Base-by-base conservation (phyloP, 1,140 invertebrate species). In the Drosophila leontia region DNA sequence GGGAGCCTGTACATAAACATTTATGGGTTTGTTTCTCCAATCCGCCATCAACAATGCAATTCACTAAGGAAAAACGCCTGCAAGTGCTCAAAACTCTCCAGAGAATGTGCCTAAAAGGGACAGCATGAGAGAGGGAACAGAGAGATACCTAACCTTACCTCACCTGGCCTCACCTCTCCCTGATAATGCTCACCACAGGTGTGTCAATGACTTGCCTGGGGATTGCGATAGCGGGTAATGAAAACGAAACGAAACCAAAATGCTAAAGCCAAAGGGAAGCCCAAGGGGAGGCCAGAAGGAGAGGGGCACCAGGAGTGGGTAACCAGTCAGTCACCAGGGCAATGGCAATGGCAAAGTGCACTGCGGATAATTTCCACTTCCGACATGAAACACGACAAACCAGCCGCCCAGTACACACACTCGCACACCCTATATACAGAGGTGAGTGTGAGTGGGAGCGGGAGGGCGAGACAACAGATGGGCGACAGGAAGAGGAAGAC, bases 331-430 rank as follows among this genome's bases (percentile, higher is more conserved):
- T 82, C 82, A 80, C 80, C 83, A 67, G 83, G 82, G 82, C 83
- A 86, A 78, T 71, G 69, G 77, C 78, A 74, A 68, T 67, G 67
- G 44, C 75, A 51, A 78, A 74, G 74, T 76, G 74, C 71, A 76
- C 63, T 60, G 75, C 86, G 84, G 75, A 87, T 87, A 87, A 87
- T 87, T 87, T 87, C 65, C 80, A 90, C 85, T 90, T 88, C 81
- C 84, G 85, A 90, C 84, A 85, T 88, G 74, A 88, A 70, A 80
- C 80, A 85, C 75, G 82, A 86, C 74, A 82, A 82, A 75, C 67
- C 71, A 76, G 35, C 64, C 51, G 65, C 50, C 35, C 44, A 37
- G 32, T 42, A 39, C 35, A 55, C 29, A 42, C 23, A 41, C 23
- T 26, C n/a, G 7, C 17, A 45, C 23, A 47, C 26, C 26, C 9